phyloP scores from a whole-genome alignment of 2,888 invertebrate genomes.

The Dioctria linearis region DNA sequence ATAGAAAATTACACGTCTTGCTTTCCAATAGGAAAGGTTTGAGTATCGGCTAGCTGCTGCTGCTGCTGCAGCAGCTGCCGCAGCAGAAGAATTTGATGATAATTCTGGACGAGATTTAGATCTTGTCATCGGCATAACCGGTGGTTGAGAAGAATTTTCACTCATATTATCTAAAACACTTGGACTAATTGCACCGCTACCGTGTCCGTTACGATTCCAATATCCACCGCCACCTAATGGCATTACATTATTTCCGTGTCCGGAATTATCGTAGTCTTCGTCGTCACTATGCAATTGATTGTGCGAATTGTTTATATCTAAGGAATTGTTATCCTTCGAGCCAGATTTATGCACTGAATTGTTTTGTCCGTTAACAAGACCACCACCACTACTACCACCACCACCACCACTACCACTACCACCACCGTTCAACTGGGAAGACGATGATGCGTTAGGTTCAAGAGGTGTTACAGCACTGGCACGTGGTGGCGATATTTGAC shows the following conservation, averaged over 20 bases:
- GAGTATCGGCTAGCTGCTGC: slow-evolving; percentile 78
- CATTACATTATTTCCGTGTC: slow-evolving; percentile 52
- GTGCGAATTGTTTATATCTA: slow-evolving; percentile 38
- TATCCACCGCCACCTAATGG: slow-evolving; percentile 61
- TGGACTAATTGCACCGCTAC: slow-evolving; percentile 62
- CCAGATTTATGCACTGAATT: slow-evolving; percentile 29
- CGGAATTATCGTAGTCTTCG: slow-evolving; percentile 52
- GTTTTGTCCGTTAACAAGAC: slow-evolving; percentile 35
- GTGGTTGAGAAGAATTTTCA: slow-evolving; percentile 73
- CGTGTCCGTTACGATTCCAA: slow-evolving; percentile 62
- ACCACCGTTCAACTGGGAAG: slow-evolving; percentile 50
- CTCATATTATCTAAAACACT: slow-evolving; percentile 75
- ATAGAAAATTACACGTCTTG: slow-evolving; percentile 89
- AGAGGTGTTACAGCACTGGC: slow-evolving; percentile 60
- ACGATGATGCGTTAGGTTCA: slow-evolving; percentile 59
- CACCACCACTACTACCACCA: slow-evolving; percentile 9
- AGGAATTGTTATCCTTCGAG: slow-evolving; percentile 48
- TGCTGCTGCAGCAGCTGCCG: slow-evolving; percentile 56
- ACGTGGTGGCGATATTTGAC: slow-evolving; percentile 59
- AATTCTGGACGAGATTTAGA: slow-evolving; percentile 70
- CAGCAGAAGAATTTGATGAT: slow-evolving; percentile 59
- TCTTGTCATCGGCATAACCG: slow-evolving; percentile 65
- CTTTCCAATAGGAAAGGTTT: slow-evolving; percentile 90
- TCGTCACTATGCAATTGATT: slow-evolving; percentile 50
- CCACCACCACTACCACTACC: slow-evolving; percentile 38